Evolutionary conservation across 2,888 invertebrate species (phyloP).

Genomic region (Spilarctia lutea): DNA sequence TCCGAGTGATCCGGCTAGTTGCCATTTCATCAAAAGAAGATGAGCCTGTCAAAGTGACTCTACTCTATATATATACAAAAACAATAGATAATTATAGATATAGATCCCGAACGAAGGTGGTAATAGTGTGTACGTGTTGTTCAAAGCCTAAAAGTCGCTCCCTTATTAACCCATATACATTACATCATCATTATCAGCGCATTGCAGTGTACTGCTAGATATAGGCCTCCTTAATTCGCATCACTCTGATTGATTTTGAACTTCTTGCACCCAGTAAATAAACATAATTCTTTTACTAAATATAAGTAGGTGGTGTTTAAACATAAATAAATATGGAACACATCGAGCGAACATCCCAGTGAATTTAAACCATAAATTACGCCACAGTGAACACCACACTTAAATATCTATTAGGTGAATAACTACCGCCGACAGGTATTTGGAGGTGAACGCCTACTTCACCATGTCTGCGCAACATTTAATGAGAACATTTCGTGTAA

Average conservation of each 20-base stretch:
- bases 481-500: conserved; percentile 16
- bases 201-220: no score
- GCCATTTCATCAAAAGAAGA: no score
- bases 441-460: conserved; percentile 27
- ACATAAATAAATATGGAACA: background rate
- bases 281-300: background rate
- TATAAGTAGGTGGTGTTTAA: background rate
- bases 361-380: conserved; percentile 10
- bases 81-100: no score
- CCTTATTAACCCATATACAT: no score
- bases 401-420: conserved; percentile 28
- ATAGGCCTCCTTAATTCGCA: no score
- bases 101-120: background rate
- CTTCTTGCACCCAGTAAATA: background rate
- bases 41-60: no score
- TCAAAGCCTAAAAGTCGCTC: no score
- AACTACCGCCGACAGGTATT: conserved; percentile 23
- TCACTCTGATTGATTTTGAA: no score
- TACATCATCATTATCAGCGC: no score
- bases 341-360: background rate
- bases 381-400: conserved; percentile 10
- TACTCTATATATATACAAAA: no score
- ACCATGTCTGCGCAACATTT: conserved; percentile 10
- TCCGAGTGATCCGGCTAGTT: no score
- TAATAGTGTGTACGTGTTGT: background rate